Evolutionary conservation across 2,888 invertebrate species (phyloP), one percentile per base, ranked within the genome.

Genomic region (Cryptocephalus primarius): DNA sequence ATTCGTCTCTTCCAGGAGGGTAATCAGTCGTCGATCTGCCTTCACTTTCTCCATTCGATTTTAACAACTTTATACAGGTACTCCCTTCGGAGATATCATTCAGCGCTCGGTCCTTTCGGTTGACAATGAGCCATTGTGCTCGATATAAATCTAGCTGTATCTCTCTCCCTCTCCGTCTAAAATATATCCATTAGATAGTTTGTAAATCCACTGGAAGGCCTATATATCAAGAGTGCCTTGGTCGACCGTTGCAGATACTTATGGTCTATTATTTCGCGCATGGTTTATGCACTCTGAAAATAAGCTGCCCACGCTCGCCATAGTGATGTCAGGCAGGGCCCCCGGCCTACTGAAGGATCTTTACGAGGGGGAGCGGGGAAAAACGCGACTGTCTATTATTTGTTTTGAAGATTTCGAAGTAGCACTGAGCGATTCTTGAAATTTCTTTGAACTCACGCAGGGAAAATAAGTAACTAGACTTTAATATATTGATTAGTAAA

Each of bases 281-380:
- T 56, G 52, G 54, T 58, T 60, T 59, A 60, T 59, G 58, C 54
- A 60, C 22, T 22, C 59, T 59, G 55, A 54, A 57, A 60, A 57
- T 57, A 53, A 51, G 53, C 58, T 48, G 49, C 60, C 59, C 59
- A 59, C 60, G 56, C 60, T 47, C 47, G 54, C 54, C 52, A 57
- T 57, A 58, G 56, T 58, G 54, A 55, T 55, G 56, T 52, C 54
- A 53, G 47, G 46, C 48, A 43, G 49, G 47, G 50, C 50, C 52
- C 49, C 50, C 47, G 51, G 53, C 51, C 44, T 48, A 33, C 31
- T 40, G 22, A 22, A 31, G 34, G 45, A 40, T 45, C 45, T 45
- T 45, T 45, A 45, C 45, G 22, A 22, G 22, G 22, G 22, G 22
- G 22, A 22, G 45, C 2, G 6, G 6, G 6, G 6, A 22, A 22